Evolutionary conservation across 2,888 invertebrate genomes (phyloP).

Genomic region (Eupithecia tripunctaria): DNA sequence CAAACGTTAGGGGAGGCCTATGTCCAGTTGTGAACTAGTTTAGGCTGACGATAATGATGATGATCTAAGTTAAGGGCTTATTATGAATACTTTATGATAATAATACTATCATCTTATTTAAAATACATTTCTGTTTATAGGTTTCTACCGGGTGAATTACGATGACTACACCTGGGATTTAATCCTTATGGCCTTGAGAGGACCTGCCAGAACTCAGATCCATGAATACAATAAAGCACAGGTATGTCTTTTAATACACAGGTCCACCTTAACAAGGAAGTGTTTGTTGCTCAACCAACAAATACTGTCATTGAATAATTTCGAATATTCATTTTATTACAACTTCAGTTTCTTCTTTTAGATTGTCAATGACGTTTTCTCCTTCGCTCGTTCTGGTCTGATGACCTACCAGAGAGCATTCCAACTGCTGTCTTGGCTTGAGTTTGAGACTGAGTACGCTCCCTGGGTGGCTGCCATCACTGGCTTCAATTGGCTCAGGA

Average conservation of each 20-base stretch:
- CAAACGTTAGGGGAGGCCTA: too few species aligned
- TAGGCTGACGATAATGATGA: too few species aligned
- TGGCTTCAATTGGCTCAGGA: conserved; percentile 82
- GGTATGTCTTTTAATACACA: conserved; percentile 66
- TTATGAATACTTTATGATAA: too few species aligned
- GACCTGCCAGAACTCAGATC: conserved; percentile 69
- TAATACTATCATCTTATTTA: not conserved
- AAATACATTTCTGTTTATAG: conserved; percentile 59
- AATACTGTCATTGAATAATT: not conserved
- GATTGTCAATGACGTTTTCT: conserved; percentile 91
- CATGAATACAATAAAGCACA: conserved; percentile 90
- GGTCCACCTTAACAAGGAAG: not conserved
- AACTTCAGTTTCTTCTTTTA: conserved; percentile 45
- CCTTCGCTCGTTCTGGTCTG: conserved; percentile 88
- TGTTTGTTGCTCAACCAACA: too few species aligned
- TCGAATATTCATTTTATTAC: not conserved
- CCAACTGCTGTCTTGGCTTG: conserved; percentile 87
- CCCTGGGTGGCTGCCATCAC: conserved; percentile 90
- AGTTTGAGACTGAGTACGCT: conserved; percentile 87
- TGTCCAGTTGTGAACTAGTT: too few species aligned
- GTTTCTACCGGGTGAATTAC: conserved; percentile 88
- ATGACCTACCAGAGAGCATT: conserved; percentile 87
- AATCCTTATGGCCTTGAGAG: conserved; percentile 72
- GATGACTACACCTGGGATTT: conserved; percentile 84
- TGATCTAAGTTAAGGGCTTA: too few species aligned